Percentiles rank a stretch among this genome's conserved stretches.
Evolutionary conservation across 2,113 vertebrate species (phyloP).

Genomic region (Crotophaga sulcirostris): DNA sequence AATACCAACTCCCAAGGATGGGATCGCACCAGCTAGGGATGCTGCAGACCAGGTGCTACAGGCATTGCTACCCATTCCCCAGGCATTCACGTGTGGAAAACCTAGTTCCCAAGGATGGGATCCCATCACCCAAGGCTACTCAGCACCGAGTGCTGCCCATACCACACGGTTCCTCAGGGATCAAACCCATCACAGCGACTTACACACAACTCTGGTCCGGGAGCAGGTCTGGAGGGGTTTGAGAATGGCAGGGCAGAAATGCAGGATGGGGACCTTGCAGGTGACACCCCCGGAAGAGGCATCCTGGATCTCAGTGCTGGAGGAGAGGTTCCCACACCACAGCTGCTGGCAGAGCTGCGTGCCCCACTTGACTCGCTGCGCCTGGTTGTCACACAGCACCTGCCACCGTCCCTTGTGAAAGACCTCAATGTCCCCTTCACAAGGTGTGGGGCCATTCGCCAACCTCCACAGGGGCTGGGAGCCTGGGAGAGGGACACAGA

Average conservation of each 20-base stretch:
- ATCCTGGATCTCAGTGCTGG: accelerated
- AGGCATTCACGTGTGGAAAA: too few species aligned
- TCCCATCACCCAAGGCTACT: neutral
- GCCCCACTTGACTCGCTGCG: accelerated
- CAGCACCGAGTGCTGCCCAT: neutral
- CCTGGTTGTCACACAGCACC: neutral
- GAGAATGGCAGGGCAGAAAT: neutral
- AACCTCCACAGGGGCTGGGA: constrained; percentile 27
- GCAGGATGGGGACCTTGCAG: neutral
- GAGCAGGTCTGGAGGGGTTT: neutral
- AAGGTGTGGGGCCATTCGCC: neutral
- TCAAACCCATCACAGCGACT: accelerated
- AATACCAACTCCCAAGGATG: too few species aligned
- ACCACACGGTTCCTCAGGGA: neutral
- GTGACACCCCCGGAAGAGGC: accelerated
- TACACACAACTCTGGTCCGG: constrained; percentile 64
- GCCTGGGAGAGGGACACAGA: too few species aligned
- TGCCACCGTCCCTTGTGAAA: constrained; percentile 5
- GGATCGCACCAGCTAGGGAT: neutral
- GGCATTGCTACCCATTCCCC: too few species aligned
- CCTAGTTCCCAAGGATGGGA: too few species aligned
- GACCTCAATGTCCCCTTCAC: constrained; percentile 57
- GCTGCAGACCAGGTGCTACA: neutral
- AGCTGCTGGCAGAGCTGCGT: constrained; percentile 63
- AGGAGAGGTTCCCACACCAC: constrained; percentile 19